These are phyloP conservation scores for Tonatia bakeri DNA, from an alignment of 2,113 vertebrate species.

Conservation along the genomic window DNA sequence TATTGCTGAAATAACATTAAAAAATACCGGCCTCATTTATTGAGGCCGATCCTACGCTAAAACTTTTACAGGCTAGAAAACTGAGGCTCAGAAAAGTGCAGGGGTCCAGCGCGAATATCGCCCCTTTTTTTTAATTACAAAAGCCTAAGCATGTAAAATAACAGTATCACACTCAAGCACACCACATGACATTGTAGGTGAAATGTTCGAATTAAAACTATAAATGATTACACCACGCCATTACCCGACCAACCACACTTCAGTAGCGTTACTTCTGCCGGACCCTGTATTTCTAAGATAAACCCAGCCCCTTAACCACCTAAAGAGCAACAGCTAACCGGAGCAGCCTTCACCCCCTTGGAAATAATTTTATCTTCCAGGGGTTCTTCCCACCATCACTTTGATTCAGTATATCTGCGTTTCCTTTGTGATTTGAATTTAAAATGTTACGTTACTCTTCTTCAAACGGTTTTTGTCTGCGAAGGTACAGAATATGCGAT, in stretches of 20 bases:
- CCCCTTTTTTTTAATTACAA: too few relatives aligned
- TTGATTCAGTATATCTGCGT: not conserved
- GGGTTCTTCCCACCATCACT: not conserved
- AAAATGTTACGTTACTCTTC: not conserved
- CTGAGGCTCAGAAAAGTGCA: not conserved
- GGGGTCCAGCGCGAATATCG: too few relatives aligned
- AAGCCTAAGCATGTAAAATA: too few relatives aligned
- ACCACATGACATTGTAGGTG: too few relatives aligned
- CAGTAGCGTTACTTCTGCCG: too few relatives aligned
- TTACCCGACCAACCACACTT: too few relatives aligned
- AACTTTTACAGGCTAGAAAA: not conserved
- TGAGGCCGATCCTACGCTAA: not conserved
- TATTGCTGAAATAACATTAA: not conserved
- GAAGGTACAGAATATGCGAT: accelerated
- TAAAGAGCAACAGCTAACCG: not conserved
- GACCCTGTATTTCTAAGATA: not conserved
- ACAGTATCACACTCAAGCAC: too few relatives aligned
- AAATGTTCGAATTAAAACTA: too few relatives aligned
- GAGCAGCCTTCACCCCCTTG: not conserved
- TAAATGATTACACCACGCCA: too few relatives aligned
- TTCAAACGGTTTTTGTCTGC: not conserved
- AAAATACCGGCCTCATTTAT: not conserved
- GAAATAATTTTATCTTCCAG: not conserved
- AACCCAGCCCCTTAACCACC: not conserved
- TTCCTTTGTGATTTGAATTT: not conserved